Percentiles rank a stretch among this genome's conserved stretches.
Conservation (phyloP, 92 coral and sea anemone species). For the Meandrina meandrites region DNA sequence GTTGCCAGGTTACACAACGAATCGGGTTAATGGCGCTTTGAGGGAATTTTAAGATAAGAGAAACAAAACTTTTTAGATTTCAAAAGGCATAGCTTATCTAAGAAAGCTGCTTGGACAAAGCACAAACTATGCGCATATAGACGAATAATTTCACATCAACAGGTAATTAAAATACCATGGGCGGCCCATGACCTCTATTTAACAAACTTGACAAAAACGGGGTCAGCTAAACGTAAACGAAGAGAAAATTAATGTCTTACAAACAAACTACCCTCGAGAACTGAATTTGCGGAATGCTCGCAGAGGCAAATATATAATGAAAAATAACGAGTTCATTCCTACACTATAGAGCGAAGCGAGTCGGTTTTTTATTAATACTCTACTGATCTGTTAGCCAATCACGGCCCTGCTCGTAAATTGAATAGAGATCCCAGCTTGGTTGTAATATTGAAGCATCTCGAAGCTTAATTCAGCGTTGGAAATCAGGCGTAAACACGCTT, state of each 20-base stretch:
- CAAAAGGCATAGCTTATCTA: not conserved
- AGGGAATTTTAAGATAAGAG: not conserved
- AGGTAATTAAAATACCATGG: slow-evolving; percentile 2
- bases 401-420: slow-evolving; percentile 6
- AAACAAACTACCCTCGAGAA: slow-evolving; percentile 31
- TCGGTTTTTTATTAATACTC: slow-evolving; percentile 23
- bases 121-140: not conserved
- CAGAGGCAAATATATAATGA: slow-evolving; percentile 40
- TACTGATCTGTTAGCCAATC: slow-evolving; percentile 18
- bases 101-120: not conserved
- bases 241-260: slow-evolving; percentile 20
- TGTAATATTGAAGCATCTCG: slow-evolving; percentile 32
- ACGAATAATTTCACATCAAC: not conserved
- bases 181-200: slow-evolving; percentile 6
- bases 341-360: not conserved
- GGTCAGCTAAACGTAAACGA: slow-evolving; percentile 8
- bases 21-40: not conserved
- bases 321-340: not conserved
- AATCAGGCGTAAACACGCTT: slow-evolving; percentile 40
- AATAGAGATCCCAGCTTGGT: slow-evolving; percentile 27
- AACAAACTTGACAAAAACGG: not conserved
- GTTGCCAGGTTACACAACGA: not conserved
- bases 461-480: slow-evolving; percentile 29
- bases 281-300: slow-evolving; percentile 32
- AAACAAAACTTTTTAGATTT: not conserved